Conservation (phyloP, 2,888 invertebrate genomes). For the Pseudanteris insignis region DNA sequence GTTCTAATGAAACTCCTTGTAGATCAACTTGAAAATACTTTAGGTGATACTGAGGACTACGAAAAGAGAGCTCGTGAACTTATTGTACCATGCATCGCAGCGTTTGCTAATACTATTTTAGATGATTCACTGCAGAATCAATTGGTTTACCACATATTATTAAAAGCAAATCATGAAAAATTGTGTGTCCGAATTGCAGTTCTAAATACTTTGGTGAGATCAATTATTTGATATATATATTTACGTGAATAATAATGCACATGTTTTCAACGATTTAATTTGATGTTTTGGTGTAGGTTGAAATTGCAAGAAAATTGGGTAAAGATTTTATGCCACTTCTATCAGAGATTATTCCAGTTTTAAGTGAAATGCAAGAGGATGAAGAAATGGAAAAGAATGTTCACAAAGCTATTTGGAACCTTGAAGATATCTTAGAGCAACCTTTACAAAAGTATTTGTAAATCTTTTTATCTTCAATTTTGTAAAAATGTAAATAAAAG, state of each 20-base stretch:
- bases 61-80: constrained; percentile 71
- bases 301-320: constrained; percentile 83
- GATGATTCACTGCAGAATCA: constrained; percentile 91
- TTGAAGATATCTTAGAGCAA: constrained; percentile 89
- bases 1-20: constrained; percentile 89
- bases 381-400: constrained; percentile 82
- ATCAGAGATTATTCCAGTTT: constrained; percentile 93
- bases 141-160: constrained; percentile 86
- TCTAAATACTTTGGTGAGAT: constrained; percentile 55
- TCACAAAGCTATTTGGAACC: constrained; percentile 81
- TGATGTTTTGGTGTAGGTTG: constrained; percentile 65
- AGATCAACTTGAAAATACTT: constrained; percentile 84
- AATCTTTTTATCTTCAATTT: too few relatives aligned
- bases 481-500: too few relatives aligned
- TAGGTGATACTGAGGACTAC: constrained; percentile 73
- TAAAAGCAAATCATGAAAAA: constrained; percentile 84
- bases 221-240: constrained; percentile 12
- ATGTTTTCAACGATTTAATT: not conserved
- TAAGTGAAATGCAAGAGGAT: constrained; percentile 91
- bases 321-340: constrained; percentile 88
- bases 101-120: constrained; percentile 82
- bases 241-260: not conserved
- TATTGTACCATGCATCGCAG: constrained; percentile 82
- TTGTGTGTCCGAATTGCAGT: constrained; percentile 72
- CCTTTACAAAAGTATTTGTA: constrained; percentile 89